Conservation (phyloP, 2,113 vertebrate genomes). For the Hypanus sabinus region DNA sequence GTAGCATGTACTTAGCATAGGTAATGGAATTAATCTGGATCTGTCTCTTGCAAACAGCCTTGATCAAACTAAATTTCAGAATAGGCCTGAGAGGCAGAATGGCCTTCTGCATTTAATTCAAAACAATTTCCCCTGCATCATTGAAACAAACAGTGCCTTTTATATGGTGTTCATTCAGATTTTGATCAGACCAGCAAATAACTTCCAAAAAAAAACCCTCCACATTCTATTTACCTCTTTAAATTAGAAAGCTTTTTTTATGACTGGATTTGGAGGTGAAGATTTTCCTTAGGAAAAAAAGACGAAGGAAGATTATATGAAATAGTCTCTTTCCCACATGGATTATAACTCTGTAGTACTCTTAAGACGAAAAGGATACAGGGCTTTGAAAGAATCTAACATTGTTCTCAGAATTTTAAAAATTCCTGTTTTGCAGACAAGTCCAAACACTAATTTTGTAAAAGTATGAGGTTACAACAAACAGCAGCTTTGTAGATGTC, state of each 20-base stretch:
- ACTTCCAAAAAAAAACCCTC: neutral
- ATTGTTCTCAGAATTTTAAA: neutral
- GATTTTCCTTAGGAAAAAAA: neutral
- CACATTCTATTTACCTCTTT: neutral
- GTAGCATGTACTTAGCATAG: neutral
- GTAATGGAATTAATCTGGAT: too few relatives aligned
- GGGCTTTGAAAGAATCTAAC: neutral
- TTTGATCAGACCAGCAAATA: neutral
- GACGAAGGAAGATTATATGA: neutral
- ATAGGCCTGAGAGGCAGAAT: neutral
- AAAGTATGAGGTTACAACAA: neutral
- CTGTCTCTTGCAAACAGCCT: neutral
- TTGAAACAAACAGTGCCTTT: neutral
- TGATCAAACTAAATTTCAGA: neutral
- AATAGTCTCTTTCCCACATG: neutral
- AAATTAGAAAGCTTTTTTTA: neutral
- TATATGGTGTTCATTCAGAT: neutral
- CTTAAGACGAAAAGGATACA: slow-evolving; percentile 19
- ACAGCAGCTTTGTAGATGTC: slow-evolving; percentile 26
- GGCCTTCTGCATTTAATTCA: neutral
- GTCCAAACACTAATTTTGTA: neutral
- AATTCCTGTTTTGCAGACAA: slow-evolving; percentile 10
- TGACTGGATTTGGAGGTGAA: neutral
- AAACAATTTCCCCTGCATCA: neutral
- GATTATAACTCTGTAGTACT: neutral